These are phyloP conservation scores for Trichacis sp. DNA, from an alignment of 2,888 invertebrate species.

Conservation along the genomic window DNA sequence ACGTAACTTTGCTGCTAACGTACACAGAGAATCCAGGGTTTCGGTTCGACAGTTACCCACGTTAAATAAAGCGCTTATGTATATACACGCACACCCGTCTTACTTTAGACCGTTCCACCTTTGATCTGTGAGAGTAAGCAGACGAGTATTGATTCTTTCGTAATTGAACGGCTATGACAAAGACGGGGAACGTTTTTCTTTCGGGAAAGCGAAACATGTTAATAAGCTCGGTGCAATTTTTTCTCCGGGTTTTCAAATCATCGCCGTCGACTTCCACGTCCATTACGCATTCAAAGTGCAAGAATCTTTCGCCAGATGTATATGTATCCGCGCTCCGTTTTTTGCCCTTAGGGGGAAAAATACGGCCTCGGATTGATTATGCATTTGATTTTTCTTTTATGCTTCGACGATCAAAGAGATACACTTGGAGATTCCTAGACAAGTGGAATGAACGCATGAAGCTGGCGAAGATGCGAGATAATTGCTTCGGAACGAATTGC, in stretches of 20 bases:
- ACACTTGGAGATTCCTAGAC: not conserved
- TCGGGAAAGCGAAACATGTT: conserved; percentile 30
- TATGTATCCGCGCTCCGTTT: not conserved
- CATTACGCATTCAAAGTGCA: not conserved
- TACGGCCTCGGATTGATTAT: not conserved
- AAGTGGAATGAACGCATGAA: conserved; percentile 1
- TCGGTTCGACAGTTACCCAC: conserved; percentile 29
- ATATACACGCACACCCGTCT: conserved; percentile 23
- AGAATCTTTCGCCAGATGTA: too few species aligned
- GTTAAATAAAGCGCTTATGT: conserved; percentile 39
- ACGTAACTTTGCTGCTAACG: conserved; percentile 8
- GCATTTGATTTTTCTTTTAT: not conserved
- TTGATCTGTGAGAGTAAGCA: conserved; percentile 27
- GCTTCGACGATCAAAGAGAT: not conserved
- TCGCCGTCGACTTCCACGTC: conserved; percentile 10
- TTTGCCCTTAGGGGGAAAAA: not conserved
- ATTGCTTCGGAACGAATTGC: conserved; percentile 20
- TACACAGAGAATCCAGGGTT: conserved; percentile 12
- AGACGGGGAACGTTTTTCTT: conserved; percentile 13
- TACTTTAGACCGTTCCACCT: conserved; percentile 34
- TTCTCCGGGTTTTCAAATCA: conserved; percentile 27
- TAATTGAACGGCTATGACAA: conserved; percentile 29
- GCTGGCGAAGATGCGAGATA: not conserved
- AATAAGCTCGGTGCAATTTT: conserved; percentile 33
- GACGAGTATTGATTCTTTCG: conserved; percentile 37